Base-by-base conservation (phyloP, 2,113 vertebrate genomes). In the Reinhardtius hippoglossoides region DNA sequence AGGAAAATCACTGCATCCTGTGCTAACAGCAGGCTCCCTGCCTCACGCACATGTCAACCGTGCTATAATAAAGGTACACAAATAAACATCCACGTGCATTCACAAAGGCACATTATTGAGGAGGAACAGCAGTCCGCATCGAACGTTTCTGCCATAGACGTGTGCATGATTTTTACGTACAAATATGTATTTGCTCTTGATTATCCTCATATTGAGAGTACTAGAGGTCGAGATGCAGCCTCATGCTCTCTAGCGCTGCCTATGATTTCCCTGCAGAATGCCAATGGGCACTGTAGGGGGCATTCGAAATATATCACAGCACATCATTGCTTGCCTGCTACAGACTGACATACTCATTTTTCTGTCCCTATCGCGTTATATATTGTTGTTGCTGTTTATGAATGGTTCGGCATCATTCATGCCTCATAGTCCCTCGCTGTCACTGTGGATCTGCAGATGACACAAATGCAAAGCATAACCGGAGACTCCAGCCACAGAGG, bases 271-370 rank as follows among this genome's bases (percentile, higher is more conserved):
- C 78, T 26, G 60, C 65, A 84, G 83, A 87, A 88, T 86, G 86
- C 78, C 73, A 78, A 72, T 74, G 79, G 44, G 59, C 80, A 64
- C 82, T 62, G 54, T 57, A 57, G 76, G 82, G 83, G 87, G 81
- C 78, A 80, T 86, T 85, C 27, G 61, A 84, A 76, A 88, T 80
- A 60, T 76, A 91, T 93, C 78, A 84, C 55, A 48, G 56, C 76
- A 65, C 55, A 56, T 90, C 74, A 87, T 85, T 83, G 75, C 75
- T 87, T 56, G 63, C 77, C 5, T 31, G 67, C 70, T 86, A 8
- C 52, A 86, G 76, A 68, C 62, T 61, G 57, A 56, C 63, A 8
- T 62, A 76, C 73, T 76, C 64, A 75, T 82, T 84, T 88, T 60
- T 84, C 71, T 81, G 77, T 87, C 72, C 69, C 63, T 63, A 77